phyloP scores from a whole-genome alignment of 2,888 invertebrate genomes.

The Stenolophus ochropezus region DNA sequence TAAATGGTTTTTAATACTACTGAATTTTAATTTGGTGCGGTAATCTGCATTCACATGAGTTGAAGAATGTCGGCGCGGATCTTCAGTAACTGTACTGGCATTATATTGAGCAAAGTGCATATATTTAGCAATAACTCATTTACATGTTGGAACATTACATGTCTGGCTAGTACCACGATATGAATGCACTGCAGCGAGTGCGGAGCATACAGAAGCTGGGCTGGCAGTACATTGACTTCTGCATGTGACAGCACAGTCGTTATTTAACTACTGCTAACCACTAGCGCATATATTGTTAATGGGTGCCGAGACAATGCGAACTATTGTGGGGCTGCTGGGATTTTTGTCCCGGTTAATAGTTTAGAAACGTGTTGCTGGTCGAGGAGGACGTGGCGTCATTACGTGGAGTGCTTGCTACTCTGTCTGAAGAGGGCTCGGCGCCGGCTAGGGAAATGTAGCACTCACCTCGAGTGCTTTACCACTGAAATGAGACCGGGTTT shows the following conservation, averaged over 20 bases:
- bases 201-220: not conserved
- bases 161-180: conserved; percentile 44
- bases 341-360: conserved; percentile 49
- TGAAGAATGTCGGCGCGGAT: conserved; percentile 13
- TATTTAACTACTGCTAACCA: conserved; percentile 55
- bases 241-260: conserved; percentile 37
- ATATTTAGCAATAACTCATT: conserved; percentile 59
- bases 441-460: conserved; percentile 23
- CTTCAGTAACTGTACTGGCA: conserved; percentile 48
- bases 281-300: conserved; percentile 56
- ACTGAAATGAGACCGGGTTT: not conserved
- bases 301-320: conserved; percentile 51
- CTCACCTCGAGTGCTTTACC: not conserved
- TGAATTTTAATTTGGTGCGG: not conserved
- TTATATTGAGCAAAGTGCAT: conserved; percentile 59
- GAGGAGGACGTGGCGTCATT: not conserved
- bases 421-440: conserved; percentile 27
- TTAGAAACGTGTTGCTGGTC: conserved; percentile 53
- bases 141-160: conserved; percentile 52
- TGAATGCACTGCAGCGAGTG: not conserved
- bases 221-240: conserved; percentile 20
- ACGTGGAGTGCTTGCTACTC: conserved; percentile 35
- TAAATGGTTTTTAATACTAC: not conserved
- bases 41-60: not conserved
- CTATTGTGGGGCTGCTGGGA: conserved; percentile 43